Conservation (phyloP, 2,113 vertebrate genomes). For the Cephalopterus ornatus region DNA sequence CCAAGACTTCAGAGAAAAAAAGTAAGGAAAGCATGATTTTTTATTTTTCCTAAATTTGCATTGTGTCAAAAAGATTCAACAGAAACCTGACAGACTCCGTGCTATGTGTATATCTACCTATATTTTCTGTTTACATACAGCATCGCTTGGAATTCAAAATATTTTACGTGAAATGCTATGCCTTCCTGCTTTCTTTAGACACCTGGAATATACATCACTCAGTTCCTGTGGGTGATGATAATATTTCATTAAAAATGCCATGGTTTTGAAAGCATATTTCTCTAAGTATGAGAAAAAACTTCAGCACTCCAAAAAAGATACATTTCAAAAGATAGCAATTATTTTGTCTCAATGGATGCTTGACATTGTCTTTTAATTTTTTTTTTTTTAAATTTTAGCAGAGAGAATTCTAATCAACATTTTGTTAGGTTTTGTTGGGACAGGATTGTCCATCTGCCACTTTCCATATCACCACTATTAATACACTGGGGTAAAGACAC, state of each 20-base stretch:
- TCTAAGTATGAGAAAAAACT: neutral
- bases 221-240: neutral
- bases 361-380: neutral
- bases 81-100: neutral
- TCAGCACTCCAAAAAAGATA: neutral
- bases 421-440: neutral
- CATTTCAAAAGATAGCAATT: neutral
- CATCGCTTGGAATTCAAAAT: neutral
- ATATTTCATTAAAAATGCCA: neutral
- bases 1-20: neutral
- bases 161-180: neutral
- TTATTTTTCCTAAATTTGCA: neutral
- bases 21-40: neutral
- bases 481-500: neutral
- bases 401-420: neutral
- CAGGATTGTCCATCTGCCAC: neutral
- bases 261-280: neutral
- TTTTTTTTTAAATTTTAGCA: neutral
- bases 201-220: neutral
- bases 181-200: neutral
- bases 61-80: neutral
- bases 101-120: neutral
- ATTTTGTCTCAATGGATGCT: neutral
- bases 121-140: neutral
- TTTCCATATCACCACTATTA: neutral